Percentiles rank a stretch among this genome's conserved stretches.
Conservation (phyloP, 2,797 vertebrate genomes). For the Gymnothorax reevesii region DNA sequence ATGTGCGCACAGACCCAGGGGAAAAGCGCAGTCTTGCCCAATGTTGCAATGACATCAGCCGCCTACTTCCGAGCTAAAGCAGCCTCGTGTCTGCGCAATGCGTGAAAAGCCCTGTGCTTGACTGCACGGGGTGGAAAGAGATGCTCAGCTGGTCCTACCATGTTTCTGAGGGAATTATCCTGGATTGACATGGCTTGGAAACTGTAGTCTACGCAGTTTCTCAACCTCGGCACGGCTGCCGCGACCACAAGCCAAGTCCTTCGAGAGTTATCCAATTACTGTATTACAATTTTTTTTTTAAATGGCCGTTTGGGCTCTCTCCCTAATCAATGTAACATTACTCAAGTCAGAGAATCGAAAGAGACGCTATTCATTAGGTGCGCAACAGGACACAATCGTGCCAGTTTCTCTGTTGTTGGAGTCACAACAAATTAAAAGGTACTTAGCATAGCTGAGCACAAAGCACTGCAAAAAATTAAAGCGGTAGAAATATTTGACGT, state of each 20-base stretch:
- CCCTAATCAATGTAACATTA: constrained; percentile 22
- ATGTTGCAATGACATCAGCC: neutral
- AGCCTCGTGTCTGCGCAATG: neutral
- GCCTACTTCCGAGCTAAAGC: neutral
- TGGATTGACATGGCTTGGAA: neutral
- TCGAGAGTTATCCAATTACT: constrained; percentile 42
- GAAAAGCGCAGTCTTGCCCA: neutral
- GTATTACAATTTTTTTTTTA: constrained; percentile 35
- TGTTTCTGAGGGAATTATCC: constrained; percentile 32
- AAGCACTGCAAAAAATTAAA: constrained; percentile 34
- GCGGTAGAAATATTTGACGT: constrained; percentile 46
- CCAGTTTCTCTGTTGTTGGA: constrained; percentile 45
- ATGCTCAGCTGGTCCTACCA: neutral
- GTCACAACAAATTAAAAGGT: constrained; percentile 30
- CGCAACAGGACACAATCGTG: constrained; percentile 52
- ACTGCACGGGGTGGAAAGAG: neutral
- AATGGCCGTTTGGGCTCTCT: constrained; percentile 25
- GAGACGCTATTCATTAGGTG: constrained; percentile 47
- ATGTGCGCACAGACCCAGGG: neutral
- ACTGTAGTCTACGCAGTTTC: neutral
- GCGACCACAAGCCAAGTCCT: constrained; percentile 38
- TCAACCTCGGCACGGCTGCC: constrained; percentile 2
- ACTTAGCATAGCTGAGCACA: neutral
- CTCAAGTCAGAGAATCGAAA: constrained; percentile 50
- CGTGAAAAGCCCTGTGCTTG: neutral